Conservation (phyloP, 2,888 invertebrate species). For the Cheilosia grossa region DNA sequence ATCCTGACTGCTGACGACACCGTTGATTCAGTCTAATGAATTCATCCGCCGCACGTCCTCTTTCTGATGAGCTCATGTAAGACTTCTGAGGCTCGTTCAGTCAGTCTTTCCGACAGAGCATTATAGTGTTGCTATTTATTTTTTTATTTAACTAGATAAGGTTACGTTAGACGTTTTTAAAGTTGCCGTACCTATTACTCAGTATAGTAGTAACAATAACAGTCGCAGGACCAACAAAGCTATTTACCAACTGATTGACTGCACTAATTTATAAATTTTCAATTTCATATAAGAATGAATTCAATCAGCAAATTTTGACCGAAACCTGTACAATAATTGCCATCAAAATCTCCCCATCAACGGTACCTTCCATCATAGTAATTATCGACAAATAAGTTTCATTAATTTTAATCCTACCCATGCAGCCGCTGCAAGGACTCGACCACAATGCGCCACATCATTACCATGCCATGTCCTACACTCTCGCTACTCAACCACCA, state of each 20-base stretch:
- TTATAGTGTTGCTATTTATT: too few relatives aligned
- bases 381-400: conserved; percentile 67
- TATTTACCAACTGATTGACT: conserved; percentile 40
- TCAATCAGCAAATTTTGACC: conserved; percentile 61
- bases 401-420: conserved; percentile 69
- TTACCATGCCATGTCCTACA: conserved; percentile 48
- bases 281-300: conserved; percentile 71
- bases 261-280: conserved; percentile 51
- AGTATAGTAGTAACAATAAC: too few relatives aligned
- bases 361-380: conserved; percentile 61
- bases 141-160: too few relatives aligned
- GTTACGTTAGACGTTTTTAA: too few relatives aligned
- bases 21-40: too few relatives aligned
- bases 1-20: too few relatives aligned
- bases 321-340: conserved; percentile 43
- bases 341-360: conserved; percentile 8
- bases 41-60: too few relatives aligned
- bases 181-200: too few relatives aligned
- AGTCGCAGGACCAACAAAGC: too few relatives aligned
- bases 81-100: too few relatives aligned
- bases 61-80: too few relatives aligned
- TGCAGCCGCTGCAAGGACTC: conserved; percentile 44
- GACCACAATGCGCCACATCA: conserved; percentile 62
- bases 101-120: too few relatives aligned
- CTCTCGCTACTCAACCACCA: conserved; percentile 4